Evolutionary conservation across 1,140 invertebrate species (phyloP).

Genomic region (Euura lappo): DNA sequence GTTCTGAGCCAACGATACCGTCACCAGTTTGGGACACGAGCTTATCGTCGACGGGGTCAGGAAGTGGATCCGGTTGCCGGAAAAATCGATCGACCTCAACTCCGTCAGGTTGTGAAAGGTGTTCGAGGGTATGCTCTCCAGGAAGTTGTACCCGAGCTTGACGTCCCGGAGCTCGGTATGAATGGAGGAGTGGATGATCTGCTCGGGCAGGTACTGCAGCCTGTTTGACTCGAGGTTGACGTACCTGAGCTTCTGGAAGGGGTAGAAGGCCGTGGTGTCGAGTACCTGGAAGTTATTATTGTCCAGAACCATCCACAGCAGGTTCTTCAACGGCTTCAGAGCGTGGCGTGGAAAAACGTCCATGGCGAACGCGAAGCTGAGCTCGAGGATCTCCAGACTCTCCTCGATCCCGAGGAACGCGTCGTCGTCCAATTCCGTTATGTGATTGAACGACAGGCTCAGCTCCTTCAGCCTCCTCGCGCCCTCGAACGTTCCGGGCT

Average conservation of each 20-base stretch:
- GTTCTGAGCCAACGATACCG: constrained; percentile 61
- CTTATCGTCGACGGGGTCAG: constrained; percentile 41
- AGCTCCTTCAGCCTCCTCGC: constrained; percentile 79
- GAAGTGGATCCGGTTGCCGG: constrained; percentile 50
- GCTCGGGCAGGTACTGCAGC: constrained; percentile 67
- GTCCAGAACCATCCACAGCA: constrained; percentile 86
- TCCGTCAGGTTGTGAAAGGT: constrained; percentile 72
- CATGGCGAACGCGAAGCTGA: constrained; percentile 82
- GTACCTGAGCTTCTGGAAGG: constrained; percentile 77
- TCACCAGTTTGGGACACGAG: constrained; percentile 53
- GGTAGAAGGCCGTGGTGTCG: constrained; percentile 66
- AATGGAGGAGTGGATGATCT: constrained; percentile 70
- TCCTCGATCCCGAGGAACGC: constrained; percentile 77
- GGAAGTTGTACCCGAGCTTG: constrained; percentile 72
- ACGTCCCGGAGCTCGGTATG: constrained; percentile 80
- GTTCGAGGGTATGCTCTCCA: constrained; percentile 72
- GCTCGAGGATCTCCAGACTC: constrained; percentile 81
- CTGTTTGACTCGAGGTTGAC: constrained; percentile 87
- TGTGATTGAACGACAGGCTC: constrained; percentile 86
- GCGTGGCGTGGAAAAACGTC: constrained; percentile 79
- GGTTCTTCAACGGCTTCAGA: constrained; percentile 70
- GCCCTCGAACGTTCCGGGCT: constrained; percentile 72
- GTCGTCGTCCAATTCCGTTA: constrained; percentile 77
- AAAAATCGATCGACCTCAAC: constrained; percentile 50
- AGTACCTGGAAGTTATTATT: constrained; percentile 84